A percentile compares a stretch with the other conserved stretches of the same genome.
Conservation (phyloP, 2,888 invertebrate species). For the Melanargia galathea region DNA sequence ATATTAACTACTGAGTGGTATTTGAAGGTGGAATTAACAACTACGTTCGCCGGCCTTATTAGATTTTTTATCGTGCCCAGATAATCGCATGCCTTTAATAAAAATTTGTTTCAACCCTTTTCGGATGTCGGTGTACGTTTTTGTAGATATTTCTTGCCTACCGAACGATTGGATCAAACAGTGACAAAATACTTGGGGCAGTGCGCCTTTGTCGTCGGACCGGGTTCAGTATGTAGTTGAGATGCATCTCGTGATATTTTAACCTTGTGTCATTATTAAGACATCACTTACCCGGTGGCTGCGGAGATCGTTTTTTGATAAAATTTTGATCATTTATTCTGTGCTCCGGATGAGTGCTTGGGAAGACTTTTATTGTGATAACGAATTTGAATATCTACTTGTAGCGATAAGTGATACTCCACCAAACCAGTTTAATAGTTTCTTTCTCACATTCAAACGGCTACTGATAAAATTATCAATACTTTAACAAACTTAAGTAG, state of each 20-base stretch:
- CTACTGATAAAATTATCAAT: background rate
- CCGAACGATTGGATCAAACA: conserved; percentile 75
- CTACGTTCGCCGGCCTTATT: conserved; percentile 48
- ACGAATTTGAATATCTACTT: conserved; percentile 32
- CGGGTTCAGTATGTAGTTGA: conserved; percentile 62
- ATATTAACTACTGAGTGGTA: conserved; percentile 54
- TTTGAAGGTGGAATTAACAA: conserved; percentile 61
- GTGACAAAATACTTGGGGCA: conserved; percentile 78
- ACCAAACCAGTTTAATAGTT: conserved; percentile 13
- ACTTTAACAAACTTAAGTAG: background rate
- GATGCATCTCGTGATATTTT: conserved; percentile 77
- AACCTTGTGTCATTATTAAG: conserved; percentile 79
- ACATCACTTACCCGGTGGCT: conserved; percentile 81
- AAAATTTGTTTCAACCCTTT: conserved; percentile 69
- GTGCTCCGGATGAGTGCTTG: conserved; percentile 56
- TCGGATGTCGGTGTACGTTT: conserved; percentile 58
- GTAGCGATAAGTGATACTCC: conserved; percentile 21
- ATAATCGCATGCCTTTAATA: conserved; percentile 65
- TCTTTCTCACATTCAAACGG: conserved; percentile 9
- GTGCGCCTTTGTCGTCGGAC: conserved; percentile 71
- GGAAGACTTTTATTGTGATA: conserved; percentile 43
- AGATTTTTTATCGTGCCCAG: conserved; percentile 60
- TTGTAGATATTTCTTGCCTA: conserved; percentile 59
- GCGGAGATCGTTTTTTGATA: conserved; percentile 67
- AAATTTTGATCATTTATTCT: conserved; percentile 70